Evolutionary conservation across 2,797 vertebrate species (phyloP).

Genomic region (Lindbergichthys nudifrons): DNA sequence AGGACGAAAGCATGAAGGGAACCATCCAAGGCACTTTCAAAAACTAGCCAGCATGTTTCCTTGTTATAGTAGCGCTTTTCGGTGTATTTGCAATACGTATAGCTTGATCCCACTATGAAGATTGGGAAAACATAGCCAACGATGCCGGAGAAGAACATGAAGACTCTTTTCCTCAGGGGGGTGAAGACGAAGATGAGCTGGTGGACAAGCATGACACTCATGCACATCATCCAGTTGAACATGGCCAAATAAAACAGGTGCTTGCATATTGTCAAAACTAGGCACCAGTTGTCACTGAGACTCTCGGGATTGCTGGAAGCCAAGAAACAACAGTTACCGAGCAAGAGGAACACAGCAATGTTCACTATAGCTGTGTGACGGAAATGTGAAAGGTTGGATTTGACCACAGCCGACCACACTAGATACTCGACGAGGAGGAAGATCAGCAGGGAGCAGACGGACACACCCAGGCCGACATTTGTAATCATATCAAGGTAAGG

Average conservation of each 20-base stretch:
- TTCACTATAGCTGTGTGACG: constrained; percentile 87
- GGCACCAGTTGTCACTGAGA: constrained; percentile 59
- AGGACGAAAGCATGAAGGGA: constrained; percentile 85
- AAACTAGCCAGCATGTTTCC: constrained; percentile 82
- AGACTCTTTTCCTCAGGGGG: constrained; percentile 83
- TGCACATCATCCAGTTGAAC: constrained; percentile 87
- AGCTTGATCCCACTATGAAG: constrained; percentile 78
- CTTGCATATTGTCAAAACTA: constrained; percentile 72
- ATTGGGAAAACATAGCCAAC: constrained; percentile 83
- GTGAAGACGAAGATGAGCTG: constrained; percentile 88
- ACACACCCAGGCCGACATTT: constrained; percentile 78
- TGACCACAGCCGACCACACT: constrained; percentile 86
- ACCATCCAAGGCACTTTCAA: constrained; percentile 56
- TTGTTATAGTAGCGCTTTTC: constrained; percentile 29
- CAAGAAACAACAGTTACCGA: constrained; percentile 81
- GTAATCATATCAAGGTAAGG: constrained; percentile 71
- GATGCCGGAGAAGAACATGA: constrained; percentile 81
- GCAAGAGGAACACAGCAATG: constrained; percentile 81
- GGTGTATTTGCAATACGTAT: constrained; percentile 73
- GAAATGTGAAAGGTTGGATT: constrained; percentile 84
- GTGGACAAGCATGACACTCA: constrained; percentile 86
- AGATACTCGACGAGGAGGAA: constrained; percentile 82
- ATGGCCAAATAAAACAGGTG: constrained; percentile 85
- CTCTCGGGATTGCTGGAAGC: constrained; percentile 43
- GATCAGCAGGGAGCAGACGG: constrained; percentile 79